These are phyloP conservation scores for Conger conger DNA, from an alignment of 2,113 vertebrate species.

Conservation along the genomic window DNA sequence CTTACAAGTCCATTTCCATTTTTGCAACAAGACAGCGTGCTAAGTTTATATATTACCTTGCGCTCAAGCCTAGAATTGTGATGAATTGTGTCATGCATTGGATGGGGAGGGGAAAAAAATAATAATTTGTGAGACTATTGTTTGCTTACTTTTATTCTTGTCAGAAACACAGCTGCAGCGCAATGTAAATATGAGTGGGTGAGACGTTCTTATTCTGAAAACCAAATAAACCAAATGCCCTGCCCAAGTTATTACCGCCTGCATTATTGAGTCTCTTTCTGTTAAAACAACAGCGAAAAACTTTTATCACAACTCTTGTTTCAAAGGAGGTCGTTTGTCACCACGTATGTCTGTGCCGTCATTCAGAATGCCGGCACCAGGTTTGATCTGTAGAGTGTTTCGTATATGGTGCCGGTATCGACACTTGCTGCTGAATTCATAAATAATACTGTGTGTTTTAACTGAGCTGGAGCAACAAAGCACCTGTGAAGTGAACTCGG, in stretches of 20 bases:
- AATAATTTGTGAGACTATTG: conserved; percentile 54
- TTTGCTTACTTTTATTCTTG: conserved; percentile 45
- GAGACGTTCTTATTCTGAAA: background rate
- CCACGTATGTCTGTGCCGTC: background rate
- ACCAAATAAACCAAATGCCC: no score
- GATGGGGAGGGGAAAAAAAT: conserved; percentile 19
- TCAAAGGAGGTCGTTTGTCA: background rate
- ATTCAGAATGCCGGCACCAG: background rate
- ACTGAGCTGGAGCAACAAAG: conserved; percentile 33
- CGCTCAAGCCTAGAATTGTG: conserved; percentile 58
- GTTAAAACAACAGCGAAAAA: background rate
- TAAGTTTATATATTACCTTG: conserved; percentile 67
- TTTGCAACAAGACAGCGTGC: conserved; percentile 56
- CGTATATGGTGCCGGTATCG: background rate
- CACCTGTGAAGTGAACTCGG: conserved; percentile 43
- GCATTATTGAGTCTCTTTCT: background rate
- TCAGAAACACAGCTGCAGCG: conserved; percentile 46
- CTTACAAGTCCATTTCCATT: conserved; percentile 74
- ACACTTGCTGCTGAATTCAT: background rate
- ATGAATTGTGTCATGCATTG: conserved; percentile 62
- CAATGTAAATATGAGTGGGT: conserved; percentile 25
- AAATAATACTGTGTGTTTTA: background rate
- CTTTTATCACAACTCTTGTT: background rate
- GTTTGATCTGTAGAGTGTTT: background rate
- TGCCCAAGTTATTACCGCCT: background rate